Percentiles rank a stretch among this genome's conserved stretches.
Conservation (phyloP, 2,888 invertebrate species). For the Ophonus ardosiacus region DNA sequence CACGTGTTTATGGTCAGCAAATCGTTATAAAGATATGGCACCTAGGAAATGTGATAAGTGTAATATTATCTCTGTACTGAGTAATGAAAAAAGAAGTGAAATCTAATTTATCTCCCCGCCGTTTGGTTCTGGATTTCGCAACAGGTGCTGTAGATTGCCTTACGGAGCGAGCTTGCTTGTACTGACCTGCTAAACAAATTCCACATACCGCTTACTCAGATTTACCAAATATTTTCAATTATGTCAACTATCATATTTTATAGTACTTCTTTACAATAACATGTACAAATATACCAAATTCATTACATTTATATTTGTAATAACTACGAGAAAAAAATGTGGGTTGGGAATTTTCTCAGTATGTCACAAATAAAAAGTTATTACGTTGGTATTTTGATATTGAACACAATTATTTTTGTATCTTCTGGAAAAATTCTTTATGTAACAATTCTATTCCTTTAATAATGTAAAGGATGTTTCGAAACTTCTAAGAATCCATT, state of each 20-base stretch:
- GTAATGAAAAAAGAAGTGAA: conserved; percentile 67
- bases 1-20: conserved; percentile 33
- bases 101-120: conserved; percentile 72
- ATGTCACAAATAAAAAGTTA: too few species aligned
- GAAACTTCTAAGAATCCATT: too few species aligned
- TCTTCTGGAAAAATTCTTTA: too few species aligned
- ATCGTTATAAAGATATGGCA: conserved; percentile 60
- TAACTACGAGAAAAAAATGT: too few species aligned
- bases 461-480: too few species aligned
- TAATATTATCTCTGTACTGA: conserved; percentile 41
- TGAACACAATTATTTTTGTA: too few species aligned
- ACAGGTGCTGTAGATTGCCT: conserved; percentile 71
- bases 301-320: too few species aligned
- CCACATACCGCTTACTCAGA: neutral
- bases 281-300: neutral
- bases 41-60: conserved; percentile 54
- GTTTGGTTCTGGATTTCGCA: conserved; percentile 71
- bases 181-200: conserved; percentile 44
- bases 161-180: neutral
- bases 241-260: neutral
- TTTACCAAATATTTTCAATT: conserved; percentile 17
- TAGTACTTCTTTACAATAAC: neutral
- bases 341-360: too few species aligned
- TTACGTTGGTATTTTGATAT: too few species aligned
- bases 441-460: too few species aligned